A percentile compares a stretch with the other conserved stretches of the same genome.
Evolutionary conservation across 2,113 vertebrate genomes (phyloP).

Genomic region (Cyanoderma ruficeps): DNA sequence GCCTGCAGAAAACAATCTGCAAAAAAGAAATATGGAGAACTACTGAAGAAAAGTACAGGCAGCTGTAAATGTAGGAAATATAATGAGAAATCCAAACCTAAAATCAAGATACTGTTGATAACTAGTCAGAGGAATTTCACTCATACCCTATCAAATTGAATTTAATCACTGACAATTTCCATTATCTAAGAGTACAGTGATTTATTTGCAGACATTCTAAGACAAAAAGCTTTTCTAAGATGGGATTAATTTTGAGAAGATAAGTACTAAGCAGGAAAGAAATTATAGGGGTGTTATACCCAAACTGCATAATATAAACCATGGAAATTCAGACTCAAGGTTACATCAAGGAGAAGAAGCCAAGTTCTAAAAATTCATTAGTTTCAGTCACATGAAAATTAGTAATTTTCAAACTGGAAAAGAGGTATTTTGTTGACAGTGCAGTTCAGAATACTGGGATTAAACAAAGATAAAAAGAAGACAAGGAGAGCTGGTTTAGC

Average conservation of each 20-base stretch:
- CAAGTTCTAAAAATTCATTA: background rate
- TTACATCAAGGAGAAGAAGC: conserved; percentile 5
- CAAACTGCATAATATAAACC: background rate
- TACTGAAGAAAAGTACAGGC: conserved; percentile 31
- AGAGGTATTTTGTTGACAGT: background rate
- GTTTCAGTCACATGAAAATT: background rate
- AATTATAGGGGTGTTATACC: background rate
- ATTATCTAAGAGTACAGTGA: conserved; percentile 32
- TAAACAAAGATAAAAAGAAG: background rate
- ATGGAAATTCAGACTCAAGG: conserved; percentile 24
- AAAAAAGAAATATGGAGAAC: conserved; percentile 44
- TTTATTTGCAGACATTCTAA: conserved; percentile 24
- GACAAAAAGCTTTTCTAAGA: conserved; percentile 41
- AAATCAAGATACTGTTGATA: conserved; percentile 50
- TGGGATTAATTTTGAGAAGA: conserved; percentile 42
- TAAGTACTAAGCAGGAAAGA: conserved; percentile 20
- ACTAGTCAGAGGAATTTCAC: conserved; percentile 37
- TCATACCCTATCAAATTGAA: conserved; percentile 33
- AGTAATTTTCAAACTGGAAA: background rate
- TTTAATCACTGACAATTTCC: conserved; percentile 43
- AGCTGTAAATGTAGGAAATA: conserved; percentile 20
- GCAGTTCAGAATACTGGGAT: background rate
- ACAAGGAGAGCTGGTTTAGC: background rate
- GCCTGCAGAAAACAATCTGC: conserved; percentile 32
- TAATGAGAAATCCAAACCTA: conserved; percentile 49